Conservation (phyloP, 2,888 invertebrate genomes). For the Caenorhabditis virilis region DNA sequence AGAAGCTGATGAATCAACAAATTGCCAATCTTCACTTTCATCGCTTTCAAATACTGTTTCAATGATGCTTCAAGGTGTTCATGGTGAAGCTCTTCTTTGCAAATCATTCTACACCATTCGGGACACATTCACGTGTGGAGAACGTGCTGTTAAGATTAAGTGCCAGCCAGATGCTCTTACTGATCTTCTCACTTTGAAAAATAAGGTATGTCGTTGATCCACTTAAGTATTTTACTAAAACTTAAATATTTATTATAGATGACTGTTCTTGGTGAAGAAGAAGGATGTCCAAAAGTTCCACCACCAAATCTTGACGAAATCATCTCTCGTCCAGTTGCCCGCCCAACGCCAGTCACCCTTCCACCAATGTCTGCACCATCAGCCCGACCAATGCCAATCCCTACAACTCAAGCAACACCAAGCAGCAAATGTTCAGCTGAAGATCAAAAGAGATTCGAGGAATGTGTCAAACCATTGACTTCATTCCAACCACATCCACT, state of each 20-base stretch:
- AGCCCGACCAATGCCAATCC: constrained; percentile 41
- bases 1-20: constrained; percentile 36
- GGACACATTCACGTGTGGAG: constrained; percentile 61
- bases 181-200: constrained; percentile 52
- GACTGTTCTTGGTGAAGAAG: constrained; percentile 58
- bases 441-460: constrained; percentile 59
- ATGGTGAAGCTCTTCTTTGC: constrained; percentile 65
- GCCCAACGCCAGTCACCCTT: constrained; percentile 42
- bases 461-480: constrained; percentile 63
- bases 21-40: constrained; percentile 60
- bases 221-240: no score
- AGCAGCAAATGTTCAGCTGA: constrained; percentile 47
- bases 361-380: constrained; percentile 34
- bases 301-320: constrained; percentile 61
- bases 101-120: constrained; percentile 65
- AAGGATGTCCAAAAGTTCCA: constrained; percentile 59
- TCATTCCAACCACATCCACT: constrained; percentile 65
- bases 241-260: constrained; percentile 42
- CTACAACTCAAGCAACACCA: constrained; percentile 28
- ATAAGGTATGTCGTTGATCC: no score
- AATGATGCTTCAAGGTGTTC: constrained; percentile 63
- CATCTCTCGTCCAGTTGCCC: constrained; percentile 56
- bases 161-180: constrained; percentile 51
- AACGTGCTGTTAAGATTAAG: constrained; percentile 44
- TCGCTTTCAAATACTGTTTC: constrained; percentile 54